Conservation (phyloP, 1,140 invertebrate species). For the Nomia melanderi region DNA sequence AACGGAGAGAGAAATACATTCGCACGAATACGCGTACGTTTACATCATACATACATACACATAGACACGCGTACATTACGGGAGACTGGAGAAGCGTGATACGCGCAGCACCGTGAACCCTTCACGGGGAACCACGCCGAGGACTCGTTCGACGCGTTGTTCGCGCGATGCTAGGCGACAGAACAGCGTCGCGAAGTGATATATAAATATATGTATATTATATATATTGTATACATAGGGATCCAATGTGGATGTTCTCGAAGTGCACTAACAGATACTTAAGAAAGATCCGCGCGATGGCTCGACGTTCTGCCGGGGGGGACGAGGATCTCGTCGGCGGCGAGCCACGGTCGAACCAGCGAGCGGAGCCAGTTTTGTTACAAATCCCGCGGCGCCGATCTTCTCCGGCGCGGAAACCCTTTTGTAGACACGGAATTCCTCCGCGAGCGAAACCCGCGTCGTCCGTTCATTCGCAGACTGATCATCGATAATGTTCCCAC, state of each 20-base stretch:
- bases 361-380: constrained; percentile 43
- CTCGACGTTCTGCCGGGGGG: neutral
- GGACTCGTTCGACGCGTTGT: constrained; percentile 45
- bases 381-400: constrained; percentile 18
- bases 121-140: constrained; percentile 22
- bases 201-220: constrained; percentile 3
- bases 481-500: constrained; percentile 1
- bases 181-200: constrained; percentile 39
- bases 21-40: too few relatives aligned
- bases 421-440: neutral
- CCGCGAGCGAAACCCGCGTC: neutral
- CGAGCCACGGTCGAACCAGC: constrained; percentile 42
- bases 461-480: constrained; percentile 36
- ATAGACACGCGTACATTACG: too few relatives aligned
- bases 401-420: neutral
- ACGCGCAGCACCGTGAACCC: constrained; percentile 30
- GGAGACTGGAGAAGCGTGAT: too few relatives aligned
- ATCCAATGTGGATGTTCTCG: constrained; percentile 40
- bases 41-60: too few relatives aligned
- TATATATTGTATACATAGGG: constrained; percentile 9
- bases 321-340: constrained; percentile 38
- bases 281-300: constrained; percentile 10
- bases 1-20: neutral
- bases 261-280: constrained; percentile 49
- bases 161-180: constrained; percentile 27